Evolutionary conservation across 2,888 invertebrate genomes (phyloP).

Genomic region (Celastrina argiolus): DNA sequence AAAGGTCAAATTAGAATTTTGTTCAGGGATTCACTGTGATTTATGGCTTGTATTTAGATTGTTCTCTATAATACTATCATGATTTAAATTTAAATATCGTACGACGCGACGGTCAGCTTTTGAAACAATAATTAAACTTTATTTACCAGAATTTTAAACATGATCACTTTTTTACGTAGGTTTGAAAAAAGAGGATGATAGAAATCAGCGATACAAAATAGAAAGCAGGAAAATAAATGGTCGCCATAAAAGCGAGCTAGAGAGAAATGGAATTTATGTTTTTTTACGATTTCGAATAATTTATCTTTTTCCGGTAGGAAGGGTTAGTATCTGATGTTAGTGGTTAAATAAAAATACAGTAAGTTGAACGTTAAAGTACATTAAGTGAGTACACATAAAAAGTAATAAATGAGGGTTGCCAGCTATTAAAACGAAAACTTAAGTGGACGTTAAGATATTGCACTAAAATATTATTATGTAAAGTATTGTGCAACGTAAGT

Average conservation of each 20-base stretch:
- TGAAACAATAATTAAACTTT: too few species aligned
- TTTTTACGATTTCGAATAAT: constrained; percentile 21
- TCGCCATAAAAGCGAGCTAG: neutral
- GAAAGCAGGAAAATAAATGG: neutral
- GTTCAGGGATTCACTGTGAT: constrained; percentile 35
- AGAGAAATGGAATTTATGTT: constrained; percentile 4
- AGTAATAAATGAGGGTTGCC: neutral
- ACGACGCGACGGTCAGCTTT: too few species aligned
- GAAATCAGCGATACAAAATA: constrained; percentile 9
- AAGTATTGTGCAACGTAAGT: neutral
- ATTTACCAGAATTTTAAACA: too few species aligned
- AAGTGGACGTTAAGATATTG: neutral
- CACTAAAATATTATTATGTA: neutral
- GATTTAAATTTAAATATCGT: neutral
- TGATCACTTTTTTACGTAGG: neutral
- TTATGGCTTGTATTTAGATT: constrained; percentile 25
- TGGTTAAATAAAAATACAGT: constrained; percentile 1
- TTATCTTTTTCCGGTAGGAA: constrained; percentile 38
- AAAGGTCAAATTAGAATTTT: constrained; percentile 58
- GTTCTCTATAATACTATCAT: neutral
- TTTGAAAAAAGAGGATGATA: neutral
- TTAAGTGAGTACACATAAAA: neutral
- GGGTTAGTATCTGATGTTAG: constrained; percentile 35
- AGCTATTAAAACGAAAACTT: neutral
- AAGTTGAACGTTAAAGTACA: neutral